phyloP scores from a whole-genome alignment of 2,797 vertebrate genomes.

The Phataginus tricuspis region DNA sequence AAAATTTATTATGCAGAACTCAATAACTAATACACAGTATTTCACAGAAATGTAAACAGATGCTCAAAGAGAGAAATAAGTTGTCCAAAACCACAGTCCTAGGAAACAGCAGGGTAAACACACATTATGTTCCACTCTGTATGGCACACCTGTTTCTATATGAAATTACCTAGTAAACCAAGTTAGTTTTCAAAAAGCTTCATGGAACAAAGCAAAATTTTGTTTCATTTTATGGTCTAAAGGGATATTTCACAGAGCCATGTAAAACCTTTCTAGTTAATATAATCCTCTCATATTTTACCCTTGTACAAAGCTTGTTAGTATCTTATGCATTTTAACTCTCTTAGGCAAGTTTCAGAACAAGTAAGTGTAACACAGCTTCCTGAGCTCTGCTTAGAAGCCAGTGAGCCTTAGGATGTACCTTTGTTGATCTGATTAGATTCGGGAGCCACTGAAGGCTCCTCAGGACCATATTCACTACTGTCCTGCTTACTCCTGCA shows the following conservation, averaged over 20 bases:
- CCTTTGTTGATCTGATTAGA: neutral
- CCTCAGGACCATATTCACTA: neutral
- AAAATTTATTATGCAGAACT: neutral
- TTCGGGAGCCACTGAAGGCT: neutral
- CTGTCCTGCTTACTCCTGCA: neutral
- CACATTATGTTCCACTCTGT: neutral
- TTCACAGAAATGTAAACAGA: neutral
- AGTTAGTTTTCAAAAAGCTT: neutral
- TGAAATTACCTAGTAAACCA: neutral
- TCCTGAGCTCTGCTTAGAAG: neutral
- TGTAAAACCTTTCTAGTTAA: neutral
- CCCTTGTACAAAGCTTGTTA: neutral
- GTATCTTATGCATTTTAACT: neutral
- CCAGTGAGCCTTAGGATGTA: neutral
- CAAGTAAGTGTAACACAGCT: neutral
- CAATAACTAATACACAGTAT: neutral
- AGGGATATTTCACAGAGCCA: neutral
- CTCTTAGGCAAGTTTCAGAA: neutral
- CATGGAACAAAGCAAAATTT: neutral
- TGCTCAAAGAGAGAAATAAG: neutral
- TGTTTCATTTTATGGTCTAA: neutral
- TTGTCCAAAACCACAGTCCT: neutral
- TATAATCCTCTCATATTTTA: neutral
- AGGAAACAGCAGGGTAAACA: neutral
- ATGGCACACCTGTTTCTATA: neutral